Percentiles rank a stretch among this genome's conserved stretches.
Conservation (phyloP, 1,140 invertebrate genomes). For the Apis cerana region DNA sequence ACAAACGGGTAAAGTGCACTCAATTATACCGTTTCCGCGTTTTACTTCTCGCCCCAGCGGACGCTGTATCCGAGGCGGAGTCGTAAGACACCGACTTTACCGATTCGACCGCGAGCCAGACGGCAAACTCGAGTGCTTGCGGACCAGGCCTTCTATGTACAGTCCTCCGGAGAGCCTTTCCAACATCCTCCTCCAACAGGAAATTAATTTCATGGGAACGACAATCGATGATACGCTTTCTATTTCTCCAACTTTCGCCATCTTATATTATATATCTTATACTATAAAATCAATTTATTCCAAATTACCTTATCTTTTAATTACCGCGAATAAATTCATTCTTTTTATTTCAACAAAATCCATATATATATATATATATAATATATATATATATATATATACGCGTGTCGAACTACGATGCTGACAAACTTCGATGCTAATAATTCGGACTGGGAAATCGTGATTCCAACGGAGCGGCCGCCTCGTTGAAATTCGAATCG, state of each 20-base stretch:
- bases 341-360: too few relatives aligned
- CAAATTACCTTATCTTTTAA: too few relatives aligned
- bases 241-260: too few relatives aligned
- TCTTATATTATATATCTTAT: too few relatives aligned
- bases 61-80: neutral
- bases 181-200: slow-evolving; percentile 52
- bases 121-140: slow-evolving; percentile 62
- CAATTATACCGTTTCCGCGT: slow-evolving; percentile 34
- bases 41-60: slow-evolving; percentile 16
- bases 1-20: slow-evolving; percentile 23
- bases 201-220: slow-evolving; percentile 65
- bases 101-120: slow-evolving; percentile 62
- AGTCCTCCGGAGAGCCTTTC: slow-evolving; percentile 54
- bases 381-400: too few relatives aligned
- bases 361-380: too few relatives aligned
- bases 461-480: neutral
- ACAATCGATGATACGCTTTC: slow-evolving; percentile 50
- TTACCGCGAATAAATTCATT: too few relatives aligned
- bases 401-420: too few relatives aligned
- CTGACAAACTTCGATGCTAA: neutral
- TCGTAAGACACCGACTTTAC: slow-evolving; percentile 66
- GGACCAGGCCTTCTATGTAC: slow-evolving; percentile 54
- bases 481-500: slow-evolving; percentile 26
- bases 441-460: neutral
- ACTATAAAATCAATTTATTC: too few relatives aligned